Conservation (phyloP, 2,888 invertebrate genomes). For the Isotomurus palustris region DNA sequence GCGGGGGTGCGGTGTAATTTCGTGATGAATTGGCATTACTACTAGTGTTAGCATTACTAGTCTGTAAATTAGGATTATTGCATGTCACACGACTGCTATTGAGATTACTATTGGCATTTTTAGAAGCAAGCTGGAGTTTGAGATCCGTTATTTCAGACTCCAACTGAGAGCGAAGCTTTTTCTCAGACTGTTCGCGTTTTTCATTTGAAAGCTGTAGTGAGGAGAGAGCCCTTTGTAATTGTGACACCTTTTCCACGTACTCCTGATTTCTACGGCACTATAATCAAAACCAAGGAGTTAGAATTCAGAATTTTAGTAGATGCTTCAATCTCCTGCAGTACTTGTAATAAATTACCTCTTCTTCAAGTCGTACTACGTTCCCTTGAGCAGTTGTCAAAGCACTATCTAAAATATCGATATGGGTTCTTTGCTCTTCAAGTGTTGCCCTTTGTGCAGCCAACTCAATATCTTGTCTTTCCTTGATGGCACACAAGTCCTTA, state of each 20-base stretch:
- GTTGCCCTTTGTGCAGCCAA: constrained; percentile 82
- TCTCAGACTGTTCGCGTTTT: constrained; percentile 76
- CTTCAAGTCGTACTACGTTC: constrained; percentile 79
- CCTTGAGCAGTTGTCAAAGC: constrained; percentile 86
- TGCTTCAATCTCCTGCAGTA: constrained; percentile 19
- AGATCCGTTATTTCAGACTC: constrained; percentile 75
- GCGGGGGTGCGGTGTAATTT: constrained; percentile 36
- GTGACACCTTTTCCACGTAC: constrained; percentile 77
- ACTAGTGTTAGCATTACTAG: constrained; percentile 41
- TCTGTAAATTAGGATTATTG: constrained; percentile 11
- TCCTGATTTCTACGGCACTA: constrained; percentile 78
- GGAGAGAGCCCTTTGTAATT: constrained; percentile 73
- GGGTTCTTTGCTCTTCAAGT: constrained; percentile 83
- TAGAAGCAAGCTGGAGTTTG: constrained; percentile 51
- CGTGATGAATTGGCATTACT: constrained; percentile 46
- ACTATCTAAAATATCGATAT: constrained; percentile 86
- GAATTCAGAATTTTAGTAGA: neutral
- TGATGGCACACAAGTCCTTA: constrained; percentile 80
- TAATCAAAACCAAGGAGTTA: constrained; percentile 32
- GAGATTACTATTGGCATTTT: constrained; percentile 47
- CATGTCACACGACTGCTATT: constrained; percentile 11
- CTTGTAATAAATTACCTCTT: constrained; percentile 64
- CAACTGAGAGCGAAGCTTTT: constrained; percentile 74
- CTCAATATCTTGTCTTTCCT: constrained; percentile 87
- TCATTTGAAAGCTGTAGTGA: constrained; percentile 79